Evolutionary conservation across 2,113 vertebrate genomes (phyloP), one percentile per base, ranked within the genome.

Genomic region (Panurus biarmicus): DNA sequence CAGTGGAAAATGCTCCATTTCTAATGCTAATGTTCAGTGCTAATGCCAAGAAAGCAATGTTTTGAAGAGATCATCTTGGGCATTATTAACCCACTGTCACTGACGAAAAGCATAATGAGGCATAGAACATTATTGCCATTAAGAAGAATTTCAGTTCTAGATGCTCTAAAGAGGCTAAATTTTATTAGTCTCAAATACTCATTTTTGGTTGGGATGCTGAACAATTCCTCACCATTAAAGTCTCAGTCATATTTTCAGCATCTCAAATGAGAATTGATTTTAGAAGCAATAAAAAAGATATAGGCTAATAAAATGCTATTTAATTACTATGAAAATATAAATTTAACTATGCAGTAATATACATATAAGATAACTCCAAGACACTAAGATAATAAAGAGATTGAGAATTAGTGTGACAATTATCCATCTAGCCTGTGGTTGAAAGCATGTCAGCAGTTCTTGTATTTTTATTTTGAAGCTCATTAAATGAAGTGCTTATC

Each of bases 111-210:
- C 64, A 77, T 91, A 87, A 95, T 74, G 87, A 96, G 83, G 82
- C 90, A 94, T 66, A 95, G 75, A 77, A 71, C 64, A 81, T 92
- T 94, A 91, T 44, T 93, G 93, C 65, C 94, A 97, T 92, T 91
- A 95, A 88, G 29, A 64, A 53, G 57, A 86, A 79, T 81, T 96
- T 78, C 73, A 94, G 86, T 77, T 85, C 70, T 87, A 83, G 44
- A 20, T 87, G 87, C 91, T 93, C 64, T 92, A 40, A 93, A 84
- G 92, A 80, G 74, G 62, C 74, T 92, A 91, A 93, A 93, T 80
- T 44, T 74, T 70, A 64, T 82, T 93, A 87, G 81, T 29, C 36
- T 90, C 85, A 86, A 67, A 91, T 90, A 93, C 14, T 81, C 61
- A 64, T 62, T 88, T 80, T 89, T 51, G n/a, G 36, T 72, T 50